A percentile compares a stretch with the other conserved stretches of the same genome.
phyloP scores from a whole-genome alignment of 2,888 invertebrate genomes.

The Rotaria sp. region DNA sequence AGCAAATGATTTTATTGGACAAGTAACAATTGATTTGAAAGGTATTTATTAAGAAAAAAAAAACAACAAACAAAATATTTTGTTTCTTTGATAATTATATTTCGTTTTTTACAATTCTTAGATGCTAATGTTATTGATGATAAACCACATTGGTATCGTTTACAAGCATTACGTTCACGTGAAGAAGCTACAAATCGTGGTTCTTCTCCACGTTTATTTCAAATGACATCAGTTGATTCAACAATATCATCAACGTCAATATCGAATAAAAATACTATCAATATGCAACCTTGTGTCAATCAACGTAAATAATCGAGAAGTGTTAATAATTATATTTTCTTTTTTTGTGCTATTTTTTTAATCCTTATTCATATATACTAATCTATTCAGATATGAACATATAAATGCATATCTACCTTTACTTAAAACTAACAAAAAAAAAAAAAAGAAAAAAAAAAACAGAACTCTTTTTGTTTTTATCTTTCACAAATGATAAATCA shows the following conservation, averaged over 20 bases:
- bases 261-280: not conserved
- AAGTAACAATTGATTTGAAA: slow-evolving; percentile 56
- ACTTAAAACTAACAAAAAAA: no score
- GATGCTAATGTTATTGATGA: not conserved
- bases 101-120: not conserved
- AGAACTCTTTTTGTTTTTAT: not conserved
- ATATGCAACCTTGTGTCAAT: not conserved
- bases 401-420: not conserved
- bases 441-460: not conserved
- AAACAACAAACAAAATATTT: not conserved
- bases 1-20: slow-evolving; percentile 61
- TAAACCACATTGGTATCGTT: slow-evolving; percentile 23
- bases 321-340: not conserved
- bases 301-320: not conserved
- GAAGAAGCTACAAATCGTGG: slow-evolving; percentile 21
- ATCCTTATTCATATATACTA: not conserved
- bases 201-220: slow-evolving; percentile 2
- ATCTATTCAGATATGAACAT: not conserved
- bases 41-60: slow-evolving; percentile 46
- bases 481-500: not conserved
- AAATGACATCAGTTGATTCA: slow-evolving; percentile 7
- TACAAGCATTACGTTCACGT: not conserved
- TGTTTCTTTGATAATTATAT: not conserved
- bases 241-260: not conserved
- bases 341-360: not conserved